Conservation (phyloP, 2,113 vertebrate species). For the Diadophis punctatus region DNA sequence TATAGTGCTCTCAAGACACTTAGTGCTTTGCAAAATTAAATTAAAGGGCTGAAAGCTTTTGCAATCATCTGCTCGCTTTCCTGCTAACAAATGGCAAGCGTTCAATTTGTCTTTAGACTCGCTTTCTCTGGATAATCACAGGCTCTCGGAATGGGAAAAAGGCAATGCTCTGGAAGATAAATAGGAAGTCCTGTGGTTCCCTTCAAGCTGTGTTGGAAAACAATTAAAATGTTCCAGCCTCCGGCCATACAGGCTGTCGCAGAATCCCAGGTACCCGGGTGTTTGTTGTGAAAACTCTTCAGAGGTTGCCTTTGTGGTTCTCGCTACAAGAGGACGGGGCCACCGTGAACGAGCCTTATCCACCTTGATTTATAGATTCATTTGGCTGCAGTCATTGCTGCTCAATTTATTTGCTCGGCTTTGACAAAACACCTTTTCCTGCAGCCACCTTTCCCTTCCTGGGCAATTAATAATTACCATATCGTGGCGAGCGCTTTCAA, state of each 20-base stretch:
- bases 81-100: conserved; percentile 11
- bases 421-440: not conserved
- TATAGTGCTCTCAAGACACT: conserved; percentile 13
- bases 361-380: not conserved
- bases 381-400: not conserved
- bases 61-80: not conserved
- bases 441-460: not conserved
- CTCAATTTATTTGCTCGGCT: not conserved
- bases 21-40: conserved; percentile 10
- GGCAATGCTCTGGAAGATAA: not conserved
- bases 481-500: not conserved
- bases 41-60: conserved; percentile 18
- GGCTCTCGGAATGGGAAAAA: not conserved
- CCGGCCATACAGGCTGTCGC: not conserved
- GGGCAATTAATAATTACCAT: not conserved
- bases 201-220: not conserved
- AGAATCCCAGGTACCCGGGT: not conserved
- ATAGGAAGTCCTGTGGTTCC: not conserved
- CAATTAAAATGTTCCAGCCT: not conserved
- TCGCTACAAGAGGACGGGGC: not conserved
- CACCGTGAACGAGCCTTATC: not conserved
- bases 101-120: not conserved
- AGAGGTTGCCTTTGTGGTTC: not conserved
- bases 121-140: not conserved
- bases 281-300: not conserved